Base-by-base conservation (phyloP, 2,888 invertebrate species). In the Carcina quercana region DNA sequence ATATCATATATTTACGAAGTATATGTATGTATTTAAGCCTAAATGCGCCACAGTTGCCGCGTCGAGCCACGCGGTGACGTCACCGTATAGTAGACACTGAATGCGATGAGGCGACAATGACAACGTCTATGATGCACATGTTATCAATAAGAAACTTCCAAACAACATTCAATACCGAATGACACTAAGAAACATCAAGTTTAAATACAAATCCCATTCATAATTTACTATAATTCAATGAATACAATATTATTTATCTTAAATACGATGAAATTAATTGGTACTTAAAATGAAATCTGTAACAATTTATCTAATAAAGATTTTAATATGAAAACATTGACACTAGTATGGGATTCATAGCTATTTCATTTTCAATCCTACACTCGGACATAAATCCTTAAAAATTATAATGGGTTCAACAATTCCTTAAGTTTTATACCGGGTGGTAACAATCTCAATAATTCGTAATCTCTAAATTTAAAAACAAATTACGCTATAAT, bases 381-480 rank as follows among this genome's bases (percentile, higher is more conserved):
- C 48, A 49, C 56, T 56, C 47, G 57, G 67, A 70, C 61, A 58
- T 55, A 64, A 64, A 54, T 48, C 40, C 50, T 51, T 53, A 55
- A 52, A 57, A 52, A 49, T 51, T 63, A 57, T 45, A 52, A 62
- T 53, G 50, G 59, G 57, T 62, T 59, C 55, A 61, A 62, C 53
- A 64, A 59, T 59, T 59, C 54, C 60, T 55, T 61, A 60, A 37
- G 44, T 55, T 61, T 54, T 72, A 71, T 54, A 69, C 76, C 78
- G 68, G 76, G 68, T 78, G 79, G 80, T 80, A 79, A 82, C 80
- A 78, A 80, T 80, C 79, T 78, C 75, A 66, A 67, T 69, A 66
- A 68, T 68, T 67, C 68, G 63, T 74, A 72, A 75, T 72, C 67
- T 74, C 76, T 78, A 73, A 55, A 66, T 70, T 68, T 66, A 78